Conservation (phyloP, 2,888 invertebrate species). For the Agrotis segetum region DNA sequence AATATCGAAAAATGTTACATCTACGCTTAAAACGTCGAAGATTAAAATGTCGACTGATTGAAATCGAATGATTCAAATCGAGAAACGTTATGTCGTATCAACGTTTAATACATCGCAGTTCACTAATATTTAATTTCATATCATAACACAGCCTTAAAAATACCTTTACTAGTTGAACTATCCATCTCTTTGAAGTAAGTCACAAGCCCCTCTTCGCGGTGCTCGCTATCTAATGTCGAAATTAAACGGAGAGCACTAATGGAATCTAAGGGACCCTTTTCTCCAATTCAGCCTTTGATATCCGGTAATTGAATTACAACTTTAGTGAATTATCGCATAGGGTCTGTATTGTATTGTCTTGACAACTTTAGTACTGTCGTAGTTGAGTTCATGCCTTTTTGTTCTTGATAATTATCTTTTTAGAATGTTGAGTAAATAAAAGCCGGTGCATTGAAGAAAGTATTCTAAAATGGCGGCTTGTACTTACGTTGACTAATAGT, state of each 20-base stretch:
- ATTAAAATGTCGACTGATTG: too few species aligned
- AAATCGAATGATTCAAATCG: too few species aligned
- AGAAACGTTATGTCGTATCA: too few species aligned
- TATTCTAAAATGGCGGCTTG: too few species aligned
- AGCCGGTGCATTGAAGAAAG: too few species aligned
- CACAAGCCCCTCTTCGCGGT: conserved; percentile 35
- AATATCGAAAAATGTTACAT: too few species aligned
- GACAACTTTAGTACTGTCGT: not conserved
- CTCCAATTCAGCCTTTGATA: conserved; percentile 45
- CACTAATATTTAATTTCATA: too few species aligned
- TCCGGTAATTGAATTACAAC: conserved; percentile 56
- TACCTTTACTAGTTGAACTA: too few species aligned
- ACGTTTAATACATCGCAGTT: too few species aligned
- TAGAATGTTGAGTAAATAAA: too few species aligned
- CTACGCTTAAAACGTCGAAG: too few species aligned
- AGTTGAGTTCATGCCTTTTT: not conserved
- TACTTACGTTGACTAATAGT: too few species aligned
- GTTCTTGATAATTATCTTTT: not conserved
- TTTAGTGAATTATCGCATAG: conserved; percentile 17
- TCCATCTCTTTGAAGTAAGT: conserved; percentile 22
- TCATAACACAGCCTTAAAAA: not conserved
- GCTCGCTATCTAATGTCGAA: conserved; percentile 33
- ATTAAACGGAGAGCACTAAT: conserved; percentile 57
- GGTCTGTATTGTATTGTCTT: conserved; percentile 23
- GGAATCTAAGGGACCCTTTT: conserved; percentile 47